Base-by-base conservation (phyloP, 2,797 vertebrate genomes). In the Phrynocephalus guinanensis region DNA sequence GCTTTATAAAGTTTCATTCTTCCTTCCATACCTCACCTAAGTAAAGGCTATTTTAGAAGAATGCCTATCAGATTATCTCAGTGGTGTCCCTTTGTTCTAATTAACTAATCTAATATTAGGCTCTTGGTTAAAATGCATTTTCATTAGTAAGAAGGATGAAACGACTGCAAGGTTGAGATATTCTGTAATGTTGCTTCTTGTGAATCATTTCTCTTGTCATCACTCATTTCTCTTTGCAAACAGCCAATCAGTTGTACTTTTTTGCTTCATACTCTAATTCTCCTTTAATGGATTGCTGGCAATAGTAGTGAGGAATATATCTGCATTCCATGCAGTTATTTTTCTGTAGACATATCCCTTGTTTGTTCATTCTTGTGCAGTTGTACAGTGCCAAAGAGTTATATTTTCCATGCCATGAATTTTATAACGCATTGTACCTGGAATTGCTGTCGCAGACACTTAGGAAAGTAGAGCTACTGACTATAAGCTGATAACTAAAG, bases 201-300 rank as follows among this genome's bases (percentile, higher is more conserved):
- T 71, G 76, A 83, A 87, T 48, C 33, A 9, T 77, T 24, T 60
- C 26, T 87, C 33, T 30, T 83, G 63, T 82, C 72, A 79, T 83
- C 66, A 87, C 28, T 79, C 26, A 87, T 44, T 77, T 56, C 18
- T 56, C 66, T 11, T 30, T 70, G 30, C 48, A 83, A 38, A 71
- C 28, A 78, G 26, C 67, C 67, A 72, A 79, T 79, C 50, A 88
- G 75, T 63, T 84, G 67, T 72, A 24, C 5, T 63, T 33, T 84
- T 71, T 87, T 75, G 28, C 44, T 52, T 72, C 33, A 20, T 86
- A 86, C 68, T 48, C 7, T 83, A 30, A 87, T 63, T 87, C 70
- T 84, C 66, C 26, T 63, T 7, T 48, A 83, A 84, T n/a, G 84
- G 52, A 84, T 84, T 50, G 22, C 22, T 73, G 44, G n/a, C n/a